Evolutionary conservation across 2,888 invertebrate species (phyloP), one percentile per base, ranked within the genome.

Genomic region (Eupsilia transversa): DNA sequence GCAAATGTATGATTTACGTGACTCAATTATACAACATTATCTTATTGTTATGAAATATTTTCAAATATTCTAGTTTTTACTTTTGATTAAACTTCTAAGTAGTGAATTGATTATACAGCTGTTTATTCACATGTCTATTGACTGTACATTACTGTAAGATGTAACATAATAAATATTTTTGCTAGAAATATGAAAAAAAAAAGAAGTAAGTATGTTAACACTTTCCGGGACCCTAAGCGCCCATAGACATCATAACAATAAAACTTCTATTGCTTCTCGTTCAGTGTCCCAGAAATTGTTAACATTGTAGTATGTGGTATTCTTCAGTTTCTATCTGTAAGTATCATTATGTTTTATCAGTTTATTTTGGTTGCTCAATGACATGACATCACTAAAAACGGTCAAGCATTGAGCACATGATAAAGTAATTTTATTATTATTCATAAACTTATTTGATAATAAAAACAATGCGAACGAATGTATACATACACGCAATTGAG

Each of bases 341-440:
- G n/a, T 6, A 38, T 23, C 4, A 2, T 17, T 27, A 35, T 30
- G 17, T 43, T 4, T 79, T 43, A 27, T 46, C 38, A 60, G 60
- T 35, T 20, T 75, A 59, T 64, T 72, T 77, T 74, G 12, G 64
- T 63, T 54, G 27, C 49, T 54, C 35, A 74, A 80, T 80, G 43
- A 54, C 63, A 74, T 59, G 43, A 54, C 27, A 59, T 46, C 59
- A 74, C 27, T 54, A 38, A 30, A 52, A 61, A 35, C n/a, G 23
- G 23, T 74, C 33, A 17, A 30, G 33, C 33, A 20, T 43, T 30
- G 41, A 33, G 20, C 20, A 63, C 12, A 17, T 76, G 60, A 78
- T 76, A 66, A 61, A 66, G 14, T 52, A 65, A 35, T 73, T n/a
- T n/a, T n/a, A n/a, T n/a, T 49, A 27, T 66, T 78, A n/a, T 52